Evolutionary conservation across 2,113 vertebrate genomes (phyloP), one percentile per base, ranked within the genome.

Genomic region (Syrrhaptes paradoxus): DNA sequence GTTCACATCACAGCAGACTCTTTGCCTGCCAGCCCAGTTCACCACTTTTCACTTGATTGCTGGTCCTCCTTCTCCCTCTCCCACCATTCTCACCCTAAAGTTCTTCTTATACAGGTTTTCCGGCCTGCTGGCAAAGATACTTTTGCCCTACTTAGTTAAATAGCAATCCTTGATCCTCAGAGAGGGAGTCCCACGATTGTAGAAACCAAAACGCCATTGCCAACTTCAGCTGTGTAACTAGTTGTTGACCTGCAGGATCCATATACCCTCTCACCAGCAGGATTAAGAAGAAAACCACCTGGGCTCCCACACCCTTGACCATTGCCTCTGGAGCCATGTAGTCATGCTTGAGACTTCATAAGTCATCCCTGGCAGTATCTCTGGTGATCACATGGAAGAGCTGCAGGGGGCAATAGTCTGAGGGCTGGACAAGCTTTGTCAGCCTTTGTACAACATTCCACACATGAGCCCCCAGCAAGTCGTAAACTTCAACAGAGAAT

Each of bases 391-490:
- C 34, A 29, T 31, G 31, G 46, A 77, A 62, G 13, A 57, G 36
- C 0, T 0, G 17, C 17, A 80, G 24, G 5, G 8, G 17, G 7
- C 9, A 70, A 71, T 2, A 75, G 17, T 24, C 62, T 46, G 68
- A 70, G n/a, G 32, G 36, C 49, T 41, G 25, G 36, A 63, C 51
- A 76, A 71, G 26, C 18, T 75, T 54, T 71, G 25, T 4, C 28
- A 75, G 32, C 20, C 61, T 57, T 85, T 70, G 55, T 9, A 11
- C 29, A 58, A 10, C 0, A 2, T 48, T 68, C n/a, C n/a, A 80
- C 51, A 31, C 25, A 25, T 2, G 5, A 70, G 32, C 9, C 29
- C 36, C 8, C 34, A 57, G 19, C 13, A 85, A 52, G 43, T 10
- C 58, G 24, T 10, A 58, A 70, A 41, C 14, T 57, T 70, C 3